Evolutionary conservation across 1,140 invertebrate species (phyloP).

Genomic region (Halictus rubicundus): DNA sequence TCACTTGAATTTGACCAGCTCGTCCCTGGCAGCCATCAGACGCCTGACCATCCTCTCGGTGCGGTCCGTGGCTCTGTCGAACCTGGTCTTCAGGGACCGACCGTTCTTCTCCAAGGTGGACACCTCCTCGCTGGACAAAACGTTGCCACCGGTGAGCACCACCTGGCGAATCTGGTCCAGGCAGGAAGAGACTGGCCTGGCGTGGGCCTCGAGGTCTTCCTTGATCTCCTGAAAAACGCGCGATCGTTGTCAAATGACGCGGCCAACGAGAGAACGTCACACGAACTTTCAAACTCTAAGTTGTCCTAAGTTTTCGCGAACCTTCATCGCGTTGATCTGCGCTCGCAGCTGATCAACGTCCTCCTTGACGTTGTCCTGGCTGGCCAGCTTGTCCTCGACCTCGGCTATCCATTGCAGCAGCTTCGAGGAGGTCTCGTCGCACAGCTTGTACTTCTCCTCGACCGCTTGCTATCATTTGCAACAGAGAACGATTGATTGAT

Average conservation of each 20-base stretch:
- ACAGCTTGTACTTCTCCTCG: conserved; percentile 95
- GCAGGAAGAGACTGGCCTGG: conserved; percentile 91
- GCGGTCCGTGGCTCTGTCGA: conserved; percentile 89
- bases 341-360: conserved; percentile 92
- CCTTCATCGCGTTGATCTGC: conserved; percentile 94
- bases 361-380: conserved; percentile 93
- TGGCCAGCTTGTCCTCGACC: conserved; percentile 92
- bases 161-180: conserved; percentile 96
- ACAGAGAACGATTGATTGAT: conserved; percentile 34
- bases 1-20: conserved; percentile 91
- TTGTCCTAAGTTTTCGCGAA: conserved; percentile 74
- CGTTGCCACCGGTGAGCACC: conserved; percentile 93
- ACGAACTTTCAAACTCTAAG: no score
- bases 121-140: conserved; percentile 93
- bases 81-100: conserved; percentile 90
- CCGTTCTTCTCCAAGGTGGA: conserved; percentile 92
- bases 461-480: conserved; percentile 89
- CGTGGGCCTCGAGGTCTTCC: conserved; percentile 94
- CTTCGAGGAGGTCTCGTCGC: conserved; percentile 91
- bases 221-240: conserved; percentile 88
- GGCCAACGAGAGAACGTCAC: no score
- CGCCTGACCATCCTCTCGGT: conserved; percentile 89
- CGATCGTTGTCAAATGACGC: no score
- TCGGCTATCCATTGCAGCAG: conserved; percentile 93
- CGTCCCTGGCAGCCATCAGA: conserved; percentile 90